Evolutionary conservation across 2,113 vertebrate genomes (phyloP).

Genomic region (Melospiza melodia): DNA sequence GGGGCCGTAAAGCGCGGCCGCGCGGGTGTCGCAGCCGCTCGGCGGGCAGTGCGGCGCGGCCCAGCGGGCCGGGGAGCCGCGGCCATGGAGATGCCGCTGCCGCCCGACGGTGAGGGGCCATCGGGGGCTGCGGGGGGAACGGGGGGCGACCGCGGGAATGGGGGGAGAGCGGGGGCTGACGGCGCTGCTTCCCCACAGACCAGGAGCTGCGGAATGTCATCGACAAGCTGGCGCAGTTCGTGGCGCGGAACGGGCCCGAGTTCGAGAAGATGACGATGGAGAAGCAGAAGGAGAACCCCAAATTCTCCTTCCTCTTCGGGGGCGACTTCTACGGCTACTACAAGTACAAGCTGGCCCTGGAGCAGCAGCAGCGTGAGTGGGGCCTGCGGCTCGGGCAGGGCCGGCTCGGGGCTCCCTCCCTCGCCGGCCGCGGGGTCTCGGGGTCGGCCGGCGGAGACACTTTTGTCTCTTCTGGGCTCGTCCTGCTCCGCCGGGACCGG

Average conservation of each 20-base stretch:
- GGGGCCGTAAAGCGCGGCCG: constrained; percentile 56
- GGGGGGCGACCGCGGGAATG: neutral
- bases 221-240: constrained; percentile 97
- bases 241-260: constrained; percentile 94
- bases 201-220: constrained; percentile 98
- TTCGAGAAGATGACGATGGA: constrained; percentile 99
- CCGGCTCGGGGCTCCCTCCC: neutral
- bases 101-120: constrained; percentile 75
- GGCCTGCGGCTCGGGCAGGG: neutral
- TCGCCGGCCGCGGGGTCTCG: neutral
- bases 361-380: constrained; percentile 90
- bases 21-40: constrained; percentile 21
- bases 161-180: neutral
- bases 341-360: constrained; percentile 93
- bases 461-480: neutral
- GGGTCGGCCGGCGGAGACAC: neutral
- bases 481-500: neutral
- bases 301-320: constrained; percentile 97
- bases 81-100: constrained; percentile 80
- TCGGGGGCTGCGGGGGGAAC: neutral
- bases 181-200: constrained; percentile 72
- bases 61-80: neutral
- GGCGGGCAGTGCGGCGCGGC: constrained; percentile 41
- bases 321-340: constrained; percentile 97
- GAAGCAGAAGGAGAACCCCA: constrained; percentile 97